phyloP scores from a whole-genome alignment of 2,113 vertebrate species.

The Procavia capensis region DNA sequence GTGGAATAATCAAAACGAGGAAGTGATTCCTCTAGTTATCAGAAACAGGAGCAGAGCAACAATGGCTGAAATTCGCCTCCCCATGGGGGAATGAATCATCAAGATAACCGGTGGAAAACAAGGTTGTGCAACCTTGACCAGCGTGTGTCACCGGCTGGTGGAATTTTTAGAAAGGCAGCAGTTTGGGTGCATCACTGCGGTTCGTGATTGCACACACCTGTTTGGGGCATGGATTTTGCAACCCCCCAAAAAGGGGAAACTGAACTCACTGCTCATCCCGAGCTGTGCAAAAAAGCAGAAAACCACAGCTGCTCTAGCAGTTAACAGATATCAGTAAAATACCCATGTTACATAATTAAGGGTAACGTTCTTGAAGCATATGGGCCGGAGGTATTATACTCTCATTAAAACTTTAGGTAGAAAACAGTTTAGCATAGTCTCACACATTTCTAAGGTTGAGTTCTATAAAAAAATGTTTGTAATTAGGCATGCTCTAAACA shows the following conservation, averaged over 20 bases:
- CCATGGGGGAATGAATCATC: slow-evolving; percentile 90
- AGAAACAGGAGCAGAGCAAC: slow-evolving; percentile 82
- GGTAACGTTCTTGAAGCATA: slow-evolving; percentile 91
- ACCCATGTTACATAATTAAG: slow-evolving; percentile 92
- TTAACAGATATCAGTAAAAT: slow-evolving; percentile 92
- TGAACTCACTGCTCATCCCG: slow-evolving; percentile 89
- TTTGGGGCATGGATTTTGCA: slow-evolving; percentile 91
- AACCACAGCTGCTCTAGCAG: slow-evolving; percentile 93
- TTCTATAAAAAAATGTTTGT: slow-evolving; percentile 87
- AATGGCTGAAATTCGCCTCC: slow-evolving; percentile 91
- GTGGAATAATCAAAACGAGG: slow-evolving; percentile 84
- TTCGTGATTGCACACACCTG: slow-evolving; percentile 94
- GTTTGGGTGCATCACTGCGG: slow-evolving; percentile 90
- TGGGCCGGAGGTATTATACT: slow-evolving; percentile 89
- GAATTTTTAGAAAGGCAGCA: slow-evolving; percentile 93
- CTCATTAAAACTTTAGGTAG: slow-evolving; percentile 91
- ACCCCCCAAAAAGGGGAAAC: slow-evolving; percentile 90
- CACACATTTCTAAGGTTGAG: slow-evolving; percentile 78
- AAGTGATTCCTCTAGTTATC: slow-evolving; percentile 85
- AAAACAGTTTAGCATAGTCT: slow-evolving; percentile 83
- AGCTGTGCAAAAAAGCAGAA: slow-evolving; percentile 89
- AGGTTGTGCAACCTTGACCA: slow-evolving; percentile 92
- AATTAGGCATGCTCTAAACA: slow-evolving; percentile 85
- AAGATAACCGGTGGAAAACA: slow-evolving; percentile 91
- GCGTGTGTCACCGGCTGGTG: slow-evolving; percentile 88